phyloP scores from a whole-genome alignment of 2,797 vertebrate species.

The Gallinago stenura region DNA sequence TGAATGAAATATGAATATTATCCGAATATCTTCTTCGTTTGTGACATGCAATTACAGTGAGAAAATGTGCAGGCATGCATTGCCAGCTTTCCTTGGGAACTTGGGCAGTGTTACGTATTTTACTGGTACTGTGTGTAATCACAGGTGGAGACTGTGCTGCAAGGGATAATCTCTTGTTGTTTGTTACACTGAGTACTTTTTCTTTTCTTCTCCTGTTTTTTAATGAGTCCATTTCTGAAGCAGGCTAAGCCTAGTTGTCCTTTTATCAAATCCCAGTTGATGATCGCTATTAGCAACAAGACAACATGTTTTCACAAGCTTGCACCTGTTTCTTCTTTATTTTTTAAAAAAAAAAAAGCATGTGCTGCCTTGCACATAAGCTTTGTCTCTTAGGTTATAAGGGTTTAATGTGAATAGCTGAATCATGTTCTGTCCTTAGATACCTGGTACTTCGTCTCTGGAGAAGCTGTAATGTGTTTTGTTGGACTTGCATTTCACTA shows the following conservation, averaged over 20 bases:
- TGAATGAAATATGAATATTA: neutral
- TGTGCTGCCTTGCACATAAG: conserved; percentile 19
- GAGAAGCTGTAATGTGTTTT: neutral
- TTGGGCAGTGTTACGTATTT: neutral
- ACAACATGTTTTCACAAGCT: conserved; percentile 49
- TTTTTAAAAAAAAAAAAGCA: neutral
- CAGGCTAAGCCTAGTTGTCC: conserved; percentile 42
- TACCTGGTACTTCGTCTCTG: neutral
- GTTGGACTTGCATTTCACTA: neutral
- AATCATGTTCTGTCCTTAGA: neutral
- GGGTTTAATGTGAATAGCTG: conserved; percentile 14
- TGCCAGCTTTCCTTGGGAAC: neutral
- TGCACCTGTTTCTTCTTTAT: conserved; percentile 15
- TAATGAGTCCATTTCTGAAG: conserved; percentile 39
- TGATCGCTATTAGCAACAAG: conserved; percentile 50
- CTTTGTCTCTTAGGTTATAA: conserved; percentile 38
- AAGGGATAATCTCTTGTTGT: conserved; percentile 21
- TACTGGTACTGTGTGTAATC: neutral
- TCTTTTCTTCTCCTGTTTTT: conserved; percentile 18
- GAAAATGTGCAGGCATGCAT: neutral
- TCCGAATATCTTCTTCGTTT: neutral
- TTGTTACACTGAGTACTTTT: conserved; percentile 22
- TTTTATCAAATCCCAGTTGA: conserved; percentile 66
- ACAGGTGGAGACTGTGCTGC: neutral
- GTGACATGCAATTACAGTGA: neutral